phyloP scores from a whole-genome alignment of 2,113 vertebrate genomes.

The Acrocephalus arundinaceus region DNA sequence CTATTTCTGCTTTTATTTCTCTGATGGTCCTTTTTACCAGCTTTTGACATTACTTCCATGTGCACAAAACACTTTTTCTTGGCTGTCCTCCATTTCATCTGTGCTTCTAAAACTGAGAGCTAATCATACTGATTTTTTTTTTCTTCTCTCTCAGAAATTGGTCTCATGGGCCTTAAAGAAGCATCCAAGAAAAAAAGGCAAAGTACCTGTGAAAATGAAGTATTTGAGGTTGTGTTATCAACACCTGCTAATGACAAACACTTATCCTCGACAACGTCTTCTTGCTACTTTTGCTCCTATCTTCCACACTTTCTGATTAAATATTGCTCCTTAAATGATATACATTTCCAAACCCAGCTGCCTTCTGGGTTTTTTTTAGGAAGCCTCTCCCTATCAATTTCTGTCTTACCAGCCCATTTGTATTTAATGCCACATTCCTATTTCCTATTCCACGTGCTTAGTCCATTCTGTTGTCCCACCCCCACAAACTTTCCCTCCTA shows the following conservation, averaged over 20 bases:
- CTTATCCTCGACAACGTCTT: background rate
- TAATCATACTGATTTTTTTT: background rate
- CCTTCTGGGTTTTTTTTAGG: background rate
- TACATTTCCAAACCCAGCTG: background rate
- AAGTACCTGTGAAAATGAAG: background rate
- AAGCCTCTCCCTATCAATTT: background rate
- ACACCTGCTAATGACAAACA: background rate
- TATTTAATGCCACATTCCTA: background rate
- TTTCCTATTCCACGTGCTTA: background rate
- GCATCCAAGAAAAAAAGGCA: background rate
- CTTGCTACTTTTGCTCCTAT: background rate
- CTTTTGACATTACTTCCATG: background rate
- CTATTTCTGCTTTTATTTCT: constrained; percentile 4
- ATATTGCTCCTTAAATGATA: background rate
- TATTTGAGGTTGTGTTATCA: background rate
- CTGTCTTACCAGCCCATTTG: background rate
- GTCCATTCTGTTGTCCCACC: background rate
- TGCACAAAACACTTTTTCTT: background rate
- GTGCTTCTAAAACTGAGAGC: background rate
- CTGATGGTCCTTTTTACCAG: background rate
- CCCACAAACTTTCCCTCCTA: background rate
- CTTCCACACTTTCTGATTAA: background rate
- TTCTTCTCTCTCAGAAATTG: background rate
- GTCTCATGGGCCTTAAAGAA: background rate
- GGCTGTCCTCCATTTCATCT: constrained; percentile 22